A percentile compares a stretch with the other conserved stretches of the same genome.
These are phyloP conservation scores for Aleiodes leptofemur DNA, from an alignment of 2,888 invertebrate species.

Conservation along the genomic window DNA sequence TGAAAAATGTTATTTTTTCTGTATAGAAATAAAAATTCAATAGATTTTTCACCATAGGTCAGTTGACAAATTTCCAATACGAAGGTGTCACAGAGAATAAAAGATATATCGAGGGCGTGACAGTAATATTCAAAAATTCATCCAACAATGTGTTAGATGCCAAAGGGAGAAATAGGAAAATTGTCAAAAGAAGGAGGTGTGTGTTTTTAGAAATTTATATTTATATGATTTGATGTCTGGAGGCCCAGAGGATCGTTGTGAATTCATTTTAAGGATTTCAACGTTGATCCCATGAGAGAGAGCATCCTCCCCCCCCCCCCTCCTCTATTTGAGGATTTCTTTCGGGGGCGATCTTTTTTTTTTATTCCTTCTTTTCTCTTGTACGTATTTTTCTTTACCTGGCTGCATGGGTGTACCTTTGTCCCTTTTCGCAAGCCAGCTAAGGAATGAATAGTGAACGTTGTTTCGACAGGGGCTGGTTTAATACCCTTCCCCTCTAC, in stretches of 20 bases:
- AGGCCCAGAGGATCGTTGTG: conserved; percentile 33
- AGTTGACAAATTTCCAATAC: neutral
- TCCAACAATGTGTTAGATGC: conserved; percentile 11
- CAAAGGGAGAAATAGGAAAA: neutral
- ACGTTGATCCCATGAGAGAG: conserved; percentile 49
- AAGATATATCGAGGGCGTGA: conserved; percentile 3
- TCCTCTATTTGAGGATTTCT: conserved; percentile 27
- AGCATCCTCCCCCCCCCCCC: conserved; percentile 44
- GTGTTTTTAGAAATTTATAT: conserved; percentile 3
- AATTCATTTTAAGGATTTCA: conserved; percentile 47
- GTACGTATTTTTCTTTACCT: conserved; percentile 36
- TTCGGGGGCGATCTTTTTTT: conserved; percentile 47
- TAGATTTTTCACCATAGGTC: neutral
- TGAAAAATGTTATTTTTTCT: neutral
- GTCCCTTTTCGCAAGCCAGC: conserved; percentile 48
- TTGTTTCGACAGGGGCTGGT: conserved; percentile 52
- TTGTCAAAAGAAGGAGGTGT: neutral
- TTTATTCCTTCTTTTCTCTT: conserved; percentile 33
- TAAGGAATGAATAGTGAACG: conserved; percentile 54
- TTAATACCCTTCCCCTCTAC: conserved; percentile 31
- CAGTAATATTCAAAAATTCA: conserved; percentile 23
- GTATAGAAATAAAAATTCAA: neutral
- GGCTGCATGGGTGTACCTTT: conserved; percentile 47
- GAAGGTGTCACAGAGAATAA: neutral
- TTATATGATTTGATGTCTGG: neutral